Conservation (phyloP, 2,113 vertebrate genomes). For the Nannobrachium achirus region DNA sequence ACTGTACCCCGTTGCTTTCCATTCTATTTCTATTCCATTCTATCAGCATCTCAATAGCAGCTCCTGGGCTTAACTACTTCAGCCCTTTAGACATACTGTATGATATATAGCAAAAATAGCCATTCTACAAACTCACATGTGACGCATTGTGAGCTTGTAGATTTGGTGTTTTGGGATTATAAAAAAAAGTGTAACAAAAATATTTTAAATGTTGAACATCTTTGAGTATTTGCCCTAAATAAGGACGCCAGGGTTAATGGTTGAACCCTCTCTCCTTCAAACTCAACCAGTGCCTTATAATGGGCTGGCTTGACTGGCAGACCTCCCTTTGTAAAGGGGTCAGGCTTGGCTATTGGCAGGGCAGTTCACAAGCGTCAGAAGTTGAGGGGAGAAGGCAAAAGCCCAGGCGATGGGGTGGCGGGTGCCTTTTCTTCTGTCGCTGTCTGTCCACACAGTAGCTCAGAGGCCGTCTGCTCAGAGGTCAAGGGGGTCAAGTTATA, state of each 20-base stretch:
- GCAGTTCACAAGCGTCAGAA: slow-evolving; percentile 67
- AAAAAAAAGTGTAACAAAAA: too few species aligned
- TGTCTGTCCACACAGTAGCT: slow-evolving; percentile 36
- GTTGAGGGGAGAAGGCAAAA: slow-evolving; percentile 55
- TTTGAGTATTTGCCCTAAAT: too few species aligned
- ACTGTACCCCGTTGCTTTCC: neutral
- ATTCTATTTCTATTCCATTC: neutral
- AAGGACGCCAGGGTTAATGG: neutral
- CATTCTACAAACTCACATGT: too few species aligned
- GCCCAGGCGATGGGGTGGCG: slow-evolving; percentile 37
- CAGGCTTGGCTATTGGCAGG: slow-evolving; percentile 35
- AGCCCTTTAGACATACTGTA: too few species aligned
- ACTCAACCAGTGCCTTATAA: slow-evolving; percentile 33
- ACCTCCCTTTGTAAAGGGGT: slow-evolving; percentile 59
- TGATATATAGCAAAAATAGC: too few species aligned
- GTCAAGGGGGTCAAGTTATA: slow-evolving; percentile 71
- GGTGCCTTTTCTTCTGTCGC: slow-evolving; percentile 43
- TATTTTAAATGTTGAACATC: too few species aligned
- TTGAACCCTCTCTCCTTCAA: slow-evolving; percentile 43
- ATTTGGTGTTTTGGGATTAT: too few species aligned
- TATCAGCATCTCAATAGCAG: slow-evolving; percentile 44
- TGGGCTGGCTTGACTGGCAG: slow-evolving; percentile 55
- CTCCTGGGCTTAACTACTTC: slow-evolving; percentile 26
- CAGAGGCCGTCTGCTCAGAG: slow-evolving; percentile 49
- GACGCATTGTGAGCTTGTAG: too few species aligned